phyloP scores from a whole-genome alignment of 2,888 invertebrate genomes.

The Oeneis ivallda region DNA sequence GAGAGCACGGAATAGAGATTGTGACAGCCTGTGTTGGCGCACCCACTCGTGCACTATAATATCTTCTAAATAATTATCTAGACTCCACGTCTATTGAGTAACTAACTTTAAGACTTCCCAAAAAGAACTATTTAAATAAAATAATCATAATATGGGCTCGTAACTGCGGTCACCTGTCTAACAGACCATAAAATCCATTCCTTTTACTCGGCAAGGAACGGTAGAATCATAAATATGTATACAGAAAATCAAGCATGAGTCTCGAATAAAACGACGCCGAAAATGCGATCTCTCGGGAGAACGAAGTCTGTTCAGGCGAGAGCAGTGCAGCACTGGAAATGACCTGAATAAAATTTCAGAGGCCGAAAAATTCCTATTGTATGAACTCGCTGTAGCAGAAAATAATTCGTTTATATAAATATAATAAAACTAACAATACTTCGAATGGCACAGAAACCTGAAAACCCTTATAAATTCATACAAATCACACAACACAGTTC shows the following conservation, averaged over 20 bases:
- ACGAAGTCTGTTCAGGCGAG: slow-evolving; percentile 50
- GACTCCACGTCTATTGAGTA: too few species aligned
- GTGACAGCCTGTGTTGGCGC: too few species aligned
- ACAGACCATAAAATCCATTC: slow-evolving; percentile 71
- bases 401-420: not conserved
- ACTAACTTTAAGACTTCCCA: not conserved
- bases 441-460: not conserved
- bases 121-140: not conserved
- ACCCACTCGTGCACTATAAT: too few species aligned
- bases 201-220: slow-evolving; percentile 58
- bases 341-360: slow-evolving; percentile 21
- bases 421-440: not conserved
- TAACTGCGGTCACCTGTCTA: slow-evolving; percentile 63
- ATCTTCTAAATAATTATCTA: too few species aligned
- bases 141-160: slow-evolving; percentile 1
- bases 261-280: slow-evolving; percentile 78
- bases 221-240: slow-evolving; percentile 79
- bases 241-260: slow-evolving; percentile 79
- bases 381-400: not conserved
- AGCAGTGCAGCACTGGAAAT: slow-evolving; percentile 38
- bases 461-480: not conserved
- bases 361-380: not conserved
- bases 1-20: too few species aligned
- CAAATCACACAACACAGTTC: too few species aligned
- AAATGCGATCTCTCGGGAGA: slow-evolving; percentile 77